These are phyloP conservation scores for Drosophila nasuta DNA, from an alignment of 1,140 invertebrate genomes.

Conservation along the genomic window DNA sequence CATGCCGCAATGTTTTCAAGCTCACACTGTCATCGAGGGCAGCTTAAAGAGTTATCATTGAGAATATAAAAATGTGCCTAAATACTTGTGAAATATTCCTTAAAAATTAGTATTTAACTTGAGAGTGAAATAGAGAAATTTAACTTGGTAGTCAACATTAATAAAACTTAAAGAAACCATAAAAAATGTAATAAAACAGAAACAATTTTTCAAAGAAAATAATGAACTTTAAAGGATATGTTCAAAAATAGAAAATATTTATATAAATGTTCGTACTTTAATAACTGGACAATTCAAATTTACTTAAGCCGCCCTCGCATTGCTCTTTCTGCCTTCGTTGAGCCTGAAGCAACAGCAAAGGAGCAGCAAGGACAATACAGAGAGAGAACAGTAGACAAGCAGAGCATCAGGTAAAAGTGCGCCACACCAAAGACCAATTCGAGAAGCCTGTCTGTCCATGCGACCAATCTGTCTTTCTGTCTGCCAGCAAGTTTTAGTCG, in stretches of 20 bases:
- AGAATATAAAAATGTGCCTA: too few relatives aligned
- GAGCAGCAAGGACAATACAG: constrained; percentile 36
- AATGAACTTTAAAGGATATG: too few relatives aligned
- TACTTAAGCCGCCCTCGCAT: constrained; percentile 27
- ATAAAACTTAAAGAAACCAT: too few relatives aligned
- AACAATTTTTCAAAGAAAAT: too few relatives aligned
- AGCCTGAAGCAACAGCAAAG: constrained; percentile 3
- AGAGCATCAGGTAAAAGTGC: constrained; percentile 51
- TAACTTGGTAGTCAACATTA: too few relatives aligned
- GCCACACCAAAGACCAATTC: constrained; percentile 58
- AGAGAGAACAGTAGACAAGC: neutral
- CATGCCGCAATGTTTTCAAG: constrained; percentile 49
- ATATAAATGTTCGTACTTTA: too few relatives aligned
- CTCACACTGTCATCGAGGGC: constrained; percentile 2
- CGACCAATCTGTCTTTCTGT: neutral
- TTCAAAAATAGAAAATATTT: too few relatives aligned
- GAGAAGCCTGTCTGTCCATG: constrained; percentile 2
- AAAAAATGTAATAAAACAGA: too few relatives aligned
- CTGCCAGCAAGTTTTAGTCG: constrained; percentile 3
- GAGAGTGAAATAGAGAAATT: too few relatives aligned
- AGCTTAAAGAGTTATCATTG: neutral
- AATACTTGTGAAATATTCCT: too few relatives aligned
- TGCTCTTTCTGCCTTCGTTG: neutral
- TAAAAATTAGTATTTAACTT: too few relatives aligned
- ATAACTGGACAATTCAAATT: too few relatives aligned